Evolutionary conservation across 2,797 vertebrate species (phyloP), one percentile per base, ranked within the genome.

Genomic region (Gymnodraco acuticeps): DNA sequence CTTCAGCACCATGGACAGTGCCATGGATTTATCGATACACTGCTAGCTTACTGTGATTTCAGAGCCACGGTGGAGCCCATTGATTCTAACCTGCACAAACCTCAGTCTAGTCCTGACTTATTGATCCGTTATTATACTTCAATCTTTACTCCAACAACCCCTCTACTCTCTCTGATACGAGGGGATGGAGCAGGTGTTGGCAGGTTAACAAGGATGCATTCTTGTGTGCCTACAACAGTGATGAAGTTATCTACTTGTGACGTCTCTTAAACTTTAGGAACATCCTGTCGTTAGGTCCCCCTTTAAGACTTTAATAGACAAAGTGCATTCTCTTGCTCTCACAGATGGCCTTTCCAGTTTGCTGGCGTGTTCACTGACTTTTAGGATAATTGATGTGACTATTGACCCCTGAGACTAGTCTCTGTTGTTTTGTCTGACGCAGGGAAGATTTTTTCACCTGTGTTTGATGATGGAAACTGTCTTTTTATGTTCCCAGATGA

Each of bases 241-340:
- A 38, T 38, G 33, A 9, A 7, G 6, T 38, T 38, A 9, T 47
- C 2, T 47, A 47, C 5, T 47, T 31, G 23, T 51, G 10, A 12
- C 0, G 47, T 41, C 17, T 74, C 47, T 68, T 2, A 46, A 43
- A 41, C 66, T 61, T 51, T 10, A 54, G 59, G 45, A 61, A 65
- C 20, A 20, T 79, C 56, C 60, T 16, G 1, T 16, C 0, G 51
- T 60, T 51, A 20, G 63, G 23, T 77, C 58, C 67, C 58, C 58
- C 33, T 80, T 64, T 47, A 63, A 66, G 19, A 31, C 41, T 78
- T 54, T 64, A 64, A 61, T 71, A 45, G 64, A 78, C 46, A 63
- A 77, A 88, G 75, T 89, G 78, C 78, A 70, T 87, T 89, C n/a
- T 87, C 86, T 71, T 87, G 87, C 87, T 75, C 64, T 71, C 1